Base-by-base conservation (phyloP, 2,113 vertebrate species). In the Dromaius novaehollandiae region DNA sequence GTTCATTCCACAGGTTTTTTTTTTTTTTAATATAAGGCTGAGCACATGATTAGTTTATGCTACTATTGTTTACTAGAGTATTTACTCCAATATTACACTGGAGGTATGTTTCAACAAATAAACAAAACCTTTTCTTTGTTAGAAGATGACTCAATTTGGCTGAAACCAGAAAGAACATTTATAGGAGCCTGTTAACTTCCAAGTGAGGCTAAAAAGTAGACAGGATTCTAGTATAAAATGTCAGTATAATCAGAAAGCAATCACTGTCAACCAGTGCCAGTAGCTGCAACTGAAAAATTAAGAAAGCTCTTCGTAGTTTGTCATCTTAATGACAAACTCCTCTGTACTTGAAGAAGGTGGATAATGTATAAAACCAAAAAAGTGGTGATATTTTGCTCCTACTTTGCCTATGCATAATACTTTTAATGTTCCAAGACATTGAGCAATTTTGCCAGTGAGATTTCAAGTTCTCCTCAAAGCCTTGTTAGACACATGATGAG, bases 1-100 rank as follows among this genome's bases (percentile, higher is more conserved):
- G 4, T 56, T 88, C 0, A 1, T 14, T 82, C 25, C 15, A 10
- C 26, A 2, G 38, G n/a, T n/a, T n/a, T n/a, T n/a, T n/a, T n/a
- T n/a, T n/a, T 32, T 25, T 2, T 70, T 82, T 60, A 12, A 50
- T n/a, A 48, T 34, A 55, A 48, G 7, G 25, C 13, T 76, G 32
- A 88, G 42, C 14, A 86, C 25, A 21, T 4, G 18, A 40, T 51
- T 81, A 63, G 77, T 63, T 69, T 60, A 36, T 42, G 81, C 18
- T 61, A 25, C 6, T 10, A 26, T 7, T 3, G 11, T 69, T 84
- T 78, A 71, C 5, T 40, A 77, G 53, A 1, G 3, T 42, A 40
- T 6, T 38, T 64, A 40, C 13, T 24, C 36, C 17, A 79, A 8
- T 20, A 51, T 83, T 92, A 73, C 7, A 38, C 21, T 2, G 3